Percentiles rank a stretch among this genome's conserved stretches.
These are phyloP conservation scores for Euproctis similis DNA, from an alignment of 2,888 invertebrate genomes.

Conservation along the genomic window DNA sequence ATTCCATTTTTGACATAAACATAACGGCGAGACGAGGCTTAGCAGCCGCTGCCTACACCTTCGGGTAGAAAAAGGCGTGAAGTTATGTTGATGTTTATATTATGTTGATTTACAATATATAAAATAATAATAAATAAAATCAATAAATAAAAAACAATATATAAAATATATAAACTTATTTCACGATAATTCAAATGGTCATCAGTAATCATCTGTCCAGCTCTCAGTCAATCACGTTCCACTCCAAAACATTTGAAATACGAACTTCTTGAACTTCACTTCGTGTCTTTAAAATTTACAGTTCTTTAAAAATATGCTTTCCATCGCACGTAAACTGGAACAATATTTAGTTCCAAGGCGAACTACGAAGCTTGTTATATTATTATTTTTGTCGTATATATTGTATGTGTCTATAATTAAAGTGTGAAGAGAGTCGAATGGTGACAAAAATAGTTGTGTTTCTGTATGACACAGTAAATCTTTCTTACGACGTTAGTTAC, in stretches of 20 bases:
- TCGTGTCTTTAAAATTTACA: conserved; percentile 13
- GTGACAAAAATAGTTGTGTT: conserved; percentile 63
- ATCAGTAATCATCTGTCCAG: conserved; percentile 3
- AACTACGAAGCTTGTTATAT: conserved; percentile 46
- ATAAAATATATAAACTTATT: too few species aligned
- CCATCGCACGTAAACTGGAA: conserved; percentile 31
- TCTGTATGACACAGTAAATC: conserved; percentile 67
- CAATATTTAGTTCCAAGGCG: conserved; percentile 49
- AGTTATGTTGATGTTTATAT: too few species aligned
- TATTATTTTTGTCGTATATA: conserved; percentile 61
- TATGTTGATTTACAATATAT: too few species aligned
- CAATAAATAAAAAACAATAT: too few species aligned
- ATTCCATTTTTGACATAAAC: too few species aligned
- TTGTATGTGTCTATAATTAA: conserved; percentile 64
- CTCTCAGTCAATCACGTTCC: conserved; percentile 16
- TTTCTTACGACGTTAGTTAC: conserved; percentile 58
- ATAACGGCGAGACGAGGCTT: too few species aligned
- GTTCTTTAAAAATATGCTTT: conserved; percentile 23
- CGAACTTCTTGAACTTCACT: conserved; percentile 10
- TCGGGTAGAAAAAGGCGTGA: too few species aligned
- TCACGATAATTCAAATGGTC: conserved; percentile 5
- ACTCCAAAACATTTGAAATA: conserved; percentile 13
- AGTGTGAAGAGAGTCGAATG: conserved; percentile 61
- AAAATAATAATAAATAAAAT: too few species aligned
- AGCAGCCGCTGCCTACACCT: too few species aligned